Percentiles rank a stretch among this genome's conserved stretches.
Evolutionary conservation across 2,113 vertebrate genomes (phyloP).

Genomic region (Puntigrus tetrazona): DNA sequence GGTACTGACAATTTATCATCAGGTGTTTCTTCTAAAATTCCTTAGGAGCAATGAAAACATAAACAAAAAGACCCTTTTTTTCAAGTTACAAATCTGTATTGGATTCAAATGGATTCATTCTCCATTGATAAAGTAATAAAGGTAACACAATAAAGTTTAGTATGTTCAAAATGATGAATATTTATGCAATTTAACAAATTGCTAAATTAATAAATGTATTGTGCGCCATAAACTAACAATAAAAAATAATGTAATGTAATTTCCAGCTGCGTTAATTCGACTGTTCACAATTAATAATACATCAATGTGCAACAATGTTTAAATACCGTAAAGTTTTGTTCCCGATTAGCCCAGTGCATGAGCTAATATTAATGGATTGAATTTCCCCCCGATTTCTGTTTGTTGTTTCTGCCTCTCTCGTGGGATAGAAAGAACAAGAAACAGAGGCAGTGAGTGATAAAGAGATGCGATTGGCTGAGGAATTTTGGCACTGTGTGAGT

Average conservation of each 20-base stretch:
- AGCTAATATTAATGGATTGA: background rate
- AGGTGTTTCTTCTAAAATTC: background rate
- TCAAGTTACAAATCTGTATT: background rate
- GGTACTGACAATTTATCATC: background rate
- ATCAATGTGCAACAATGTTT: background rate
- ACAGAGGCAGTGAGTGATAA: background rate
- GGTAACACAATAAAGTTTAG: background rate
- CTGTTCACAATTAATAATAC: background rate
- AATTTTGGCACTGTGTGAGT: constrained; percentile 42
- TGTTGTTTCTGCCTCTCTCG: background rate
- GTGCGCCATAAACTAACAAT: background rate
- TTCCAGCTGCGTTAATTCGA: no score
- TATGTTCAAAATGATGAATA: background rate
- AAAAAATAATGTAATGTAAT: background rate
- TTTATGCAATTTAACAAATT: background rate
- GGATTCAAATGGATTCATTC: background rate
- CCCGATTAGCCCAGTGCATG: background rate
- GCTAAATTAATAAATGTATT: background rate
- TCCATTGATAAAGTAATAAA: background rate
- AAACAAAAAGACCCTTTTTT: background rate
- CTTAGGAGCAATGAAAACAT: background rate
- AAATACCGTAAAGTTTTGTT: background rate
- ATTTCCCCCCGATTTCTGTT: background rate
- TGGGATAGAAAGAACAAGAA: background rate
- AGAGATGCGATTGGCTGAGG: constrained; percentile 6